phyloP scores from a whole-genome alignment of 2,888 invertebrate species.

The Ferdinandea cuprea region DNA sequence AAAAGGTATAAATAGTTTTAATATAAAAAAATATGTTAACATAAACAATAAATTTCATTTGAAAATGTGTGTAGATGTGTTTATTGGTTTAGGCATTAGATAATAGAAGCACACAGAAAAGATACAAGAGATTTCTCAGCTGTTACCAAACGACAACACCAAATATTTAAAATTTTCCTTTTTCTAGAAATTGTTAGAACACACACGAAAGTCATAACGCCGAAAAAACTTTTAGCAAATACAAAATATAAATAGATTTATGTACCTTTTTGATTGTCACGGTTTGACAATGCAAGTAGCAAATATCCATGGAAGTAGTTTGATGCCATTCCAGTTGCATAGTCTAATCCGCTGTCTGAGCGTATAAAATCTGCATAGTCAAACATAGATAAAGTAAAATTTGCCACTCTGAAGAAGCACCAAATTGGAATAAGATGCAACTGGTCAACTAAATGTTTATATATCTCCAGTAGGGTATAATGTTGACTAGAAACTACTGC shows the following conservation, averaged over 20 bases:
- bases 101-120: no score
- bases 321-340: conserved; percentile 81
- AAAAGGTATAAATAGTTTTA: not conserved
- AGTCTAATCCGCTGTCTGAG: conserved; percentile 79
- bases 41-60: not conserved
- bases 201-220: no score
- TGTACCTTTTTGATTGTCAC: conserved; percentile 59
- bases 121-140: no score
- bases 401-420: conserved; percentile 73
- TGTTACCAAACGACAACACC: no score
- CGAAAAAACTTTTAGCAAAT: not conserved
- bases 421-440: conserved; percentile 76
- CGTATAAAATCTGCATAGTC: conserved; percentile 78
- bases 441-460: not conserved
- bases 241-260: not conserved
- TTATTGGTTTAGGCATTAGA: no score
- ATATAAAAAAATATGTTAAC: not conserved
- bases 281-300: conserved; percentile 77
- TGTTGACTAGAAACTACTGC: not conserved
- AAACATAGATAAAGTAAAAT: conserved; percentile 75
- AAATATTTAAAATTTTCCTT: no score
- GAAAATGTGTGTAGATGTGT: no score
- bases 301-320: conserved; percentile 81
- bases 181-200: no score
- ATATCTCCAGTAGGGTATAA: not conserved